Evolutionary conservation across 2,113 vertebrate genomes (phyloP).

Genomic region (Myodes glareolus): DNA sequence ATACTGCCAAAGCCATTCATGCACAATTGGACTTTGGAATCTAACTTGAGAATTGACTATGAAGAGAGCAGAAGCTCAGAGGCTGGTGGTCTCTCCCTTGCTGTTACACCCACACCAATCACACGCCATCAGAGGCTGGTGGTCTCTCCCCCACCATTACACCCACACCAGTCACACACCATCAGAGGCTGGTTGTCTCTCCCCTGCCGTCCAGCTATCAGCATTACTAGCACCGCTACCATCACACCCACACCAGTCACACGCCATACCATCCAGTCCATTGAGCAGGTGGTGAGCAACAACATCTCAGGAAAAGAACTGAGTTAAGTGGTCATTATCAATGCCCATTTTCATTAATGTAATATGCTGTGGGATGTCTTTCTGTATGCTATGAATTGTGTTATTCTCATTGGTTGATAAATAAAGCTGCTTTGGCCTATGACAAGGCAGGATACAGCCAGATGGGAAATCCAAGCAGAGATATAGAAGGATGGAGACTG

Average conservation of each 20-base stretch:
- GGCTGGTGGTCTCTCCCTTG: neutral
- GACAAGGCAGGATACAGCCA: too few relatives aligned
- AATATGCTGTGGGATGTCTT: neutral
- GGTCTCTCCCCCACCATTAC: neutral
- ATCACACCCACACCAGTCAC: neutral
- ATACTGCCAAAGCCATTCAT: neutral
- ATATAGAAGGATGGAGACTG: too few relatives aligned
- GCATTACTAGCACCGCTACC: neutral
- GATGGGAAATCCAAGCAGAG: too few relatives aligned
- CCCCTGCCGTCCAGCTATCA: neutral
- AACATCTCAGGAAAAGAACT: neutral
- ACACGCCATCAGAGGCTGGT: too few relatives aligned
- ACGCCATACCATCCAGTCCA: neutral
- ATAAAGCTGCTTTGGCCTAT: too few relatives aligned
- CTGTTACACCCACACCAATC: neutral
- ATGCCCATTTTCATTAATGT: constrained; percentile 29
- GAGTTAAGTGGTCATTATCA: constrained; percentile 56
- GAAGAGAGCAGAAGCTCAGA: constrained; percentile 1
- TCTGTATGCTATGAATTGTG: too few relatives aligned
- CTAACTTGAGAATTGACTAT: constrained; percentile 13
- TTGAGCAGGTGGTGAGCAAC: neutral
- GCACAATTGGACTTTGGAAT: neutral
- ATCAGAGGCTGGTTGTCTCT: neutral
- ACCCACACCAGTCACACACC: neutral
- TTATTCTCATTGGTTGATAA: too few relatives aligned